These are phyloP conservation scores for Tarsius wallacei DNA, from an alignment of 2,797 vertebrate genomes.

Conservation along the genomic window DNA sequence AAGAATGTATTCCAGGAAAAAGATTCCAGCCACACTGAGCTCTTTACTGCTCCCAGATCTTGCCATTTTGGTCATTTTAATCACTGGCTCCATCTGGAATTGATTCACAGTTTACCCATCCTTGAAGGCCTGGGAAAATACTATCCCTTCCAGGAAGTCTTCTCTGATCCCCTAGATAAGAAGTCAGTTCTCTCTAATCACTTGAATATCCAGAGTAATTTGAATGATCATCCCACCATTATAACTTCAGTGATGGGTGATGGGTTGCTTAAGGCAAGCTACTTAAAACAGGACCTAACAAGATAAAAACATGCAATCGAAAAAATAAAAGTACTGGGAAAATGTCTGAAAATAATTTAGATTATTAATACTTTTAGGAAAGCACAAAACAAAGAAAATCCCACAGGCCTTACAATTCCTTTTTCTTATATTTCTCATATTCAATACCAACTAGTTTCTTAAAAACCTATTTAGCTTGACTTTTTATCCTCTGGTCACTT, in stretches of 20 bases:
- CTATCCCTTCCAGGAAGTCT: neutral
- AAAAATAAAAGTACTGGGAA: neutral
- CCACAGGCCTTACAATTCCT: neutral
- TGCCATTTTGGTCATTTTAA: neutral
- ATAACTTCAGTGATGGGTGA: neutral
- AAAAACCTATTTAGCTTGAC: neutral
- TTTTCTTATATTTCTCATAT: constrained; percentile 2
- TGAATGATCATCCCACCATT: neutral
- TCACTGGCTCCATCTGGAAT: neutral
- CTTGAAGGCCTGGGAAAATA: neutral
- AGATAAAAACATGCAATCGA: neutral
- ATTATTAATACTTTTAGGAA: neutral
- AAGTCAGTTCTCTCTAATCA: neutral
- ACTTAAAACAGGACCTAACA: neutral
- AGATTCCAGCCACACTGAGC: neutral
- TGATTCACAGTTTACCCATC: neutral
- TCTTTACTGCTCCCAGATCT: neutral
- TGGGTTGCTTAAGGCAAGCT: neutral
- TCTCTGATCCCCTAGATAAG: neutral
- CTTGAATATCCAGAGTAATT: neutral
- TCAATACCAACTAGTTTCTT: neutral
- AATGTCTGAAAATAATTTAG: neutral
- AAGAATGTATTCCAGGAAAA: neutral
- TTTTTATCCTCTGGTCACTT: neutral
- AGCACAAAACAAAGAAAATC: neutral